phyloP scores from a whole-genome alignment of 2,888 invertebrate genomes.

The Dioctria rufipes region DNA sequence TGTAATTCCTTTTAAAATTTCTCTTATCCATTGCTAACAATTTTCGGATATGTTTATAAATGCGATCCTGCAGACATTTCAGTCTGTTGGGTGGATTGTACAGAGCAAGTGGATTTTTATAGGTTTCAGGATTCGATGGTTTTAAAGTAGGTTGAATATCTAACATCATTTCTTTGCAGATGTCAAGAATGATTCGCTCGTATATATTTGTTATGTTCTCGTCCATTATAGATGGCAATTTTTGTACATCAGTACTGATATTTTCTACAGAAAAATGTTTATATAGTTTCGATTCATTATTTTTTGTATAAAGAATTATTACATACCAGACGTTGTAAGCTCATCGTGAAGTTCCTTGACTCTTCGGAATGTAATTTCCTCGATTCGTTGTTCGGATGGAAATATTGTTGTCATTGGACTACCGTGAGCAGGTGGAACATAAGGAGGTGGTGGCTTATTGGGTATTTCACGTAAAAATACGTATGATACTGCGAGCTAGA shows the following conservation, averaged over 20 bases:
- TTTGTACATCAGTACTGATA: conserved; percentile 59
- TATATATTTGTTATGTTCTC: conserved; percentile 72
- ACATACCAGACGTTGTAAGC: conserved; percentile 66
- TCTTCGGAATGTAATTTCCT: conserved; percentile 66
- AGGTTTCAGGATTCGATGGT: conserved; percentile 64
- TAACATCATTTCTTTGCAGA: conserved; percentile 76
- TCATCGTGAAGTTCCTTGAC: conserved; percentile 66
- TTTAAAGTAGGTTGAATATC: conserved; percentile 71
- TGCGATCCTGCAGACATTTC: conserved; percentile 72
- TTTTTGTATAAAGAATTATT: background rate
- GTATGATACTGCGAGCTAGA: conserved; percentile 72
- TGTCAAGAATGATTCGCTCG: conserved; percentile 76
- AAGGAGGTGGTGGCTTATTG: conserved; percentile 84
- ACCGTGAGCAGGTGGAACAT: conserved; percentile 76
- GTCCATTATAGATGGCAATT: conserved; percentile 64
- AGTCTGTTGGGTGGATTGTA: conserved; percentile 72
- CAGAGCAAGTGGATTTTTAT: conserved; percentile 68
- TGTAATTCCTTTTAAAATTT: conserved; percentile 54
- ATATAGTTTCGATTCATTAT: background rate
- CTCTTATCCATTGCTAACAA: conserved; percentile 74
- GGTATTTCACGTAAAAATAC: conserved; percentile 79
- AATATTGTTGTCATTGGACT: conserved; percentile 69
- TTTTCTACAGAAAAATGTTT: conserved; percentile 56
- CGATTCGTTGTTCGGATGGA: conserved; percentile 67
- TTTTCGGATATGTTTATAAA: conserved; percentile 73